Percentiles rank a stretch among this genome's conserved stretches.
Evolutionary conservation across 1,140 invertebrate genomes (phyloP).

Genomic region (fruit fly (Drosophila melanogaster)): DNA sequence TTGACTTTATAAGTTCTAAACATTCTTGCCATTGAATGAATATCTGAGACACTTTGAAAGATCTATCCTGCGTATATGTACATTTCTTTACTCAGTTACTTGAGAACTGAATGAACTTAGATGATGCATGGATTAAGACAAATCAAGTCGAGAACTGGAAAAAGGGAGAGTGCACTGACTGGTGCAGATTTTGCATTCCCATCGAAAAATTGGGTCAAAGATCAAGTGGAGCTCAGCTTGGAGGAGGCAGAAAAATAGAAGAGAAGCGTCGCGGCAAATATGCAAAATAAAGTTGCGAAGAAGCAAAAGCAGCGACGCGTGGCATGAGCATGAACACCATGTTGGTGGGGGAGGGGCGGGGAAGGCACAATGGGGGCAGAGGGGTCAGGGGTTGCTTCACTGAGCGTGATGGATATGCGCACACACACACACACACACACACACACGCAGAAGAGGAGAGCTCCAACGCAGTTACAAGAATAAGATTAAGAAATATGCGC

Average conservation of each 20-base stretch:
- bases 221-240: conserved; percentile 77
- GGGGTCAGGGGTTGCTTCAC: conserved; percentile 65
- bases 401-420: conserved; percentile 76
- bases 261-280: conserved; percentile 30
- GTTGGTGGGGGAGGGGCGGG: not conserved
- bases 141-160: conserved; percentile 60
- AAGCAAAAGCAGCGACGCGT: conserved; percentile 72
- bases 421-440: conserved; percentile 27
- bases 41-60: too few species aligned
- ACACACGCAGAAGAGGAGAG: conserved; percentile 6
- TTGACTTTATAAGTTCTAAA: too few species aligned
- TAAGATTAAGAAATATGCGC: conserved; percentile 79
- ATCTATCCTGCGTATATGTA: not conserved
- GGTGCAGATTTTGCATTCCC: conserved; percentile 61
- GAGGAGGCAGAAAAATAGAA: conserved; percentile 5
- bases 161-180: conserved; percentile 13
- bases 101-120: conserved; percentile 8
- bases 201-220: conserved; percentile 83
- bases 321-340: conserved; percentile 62
- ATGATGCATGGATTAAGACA: conserved; percentile 55
- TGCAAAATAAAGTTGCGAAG: conserved; percentile 74
- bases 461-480: conserved; percentile 51
- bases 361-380: conserved; percentile 1
- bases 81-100: too few species aligned
- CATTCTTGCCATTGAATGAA: too few species aligned